Evolutionary conservation across 2,888 invertebrate genomes (phyloP).

Genomic region (Monoplex corrugatus): DNA sequence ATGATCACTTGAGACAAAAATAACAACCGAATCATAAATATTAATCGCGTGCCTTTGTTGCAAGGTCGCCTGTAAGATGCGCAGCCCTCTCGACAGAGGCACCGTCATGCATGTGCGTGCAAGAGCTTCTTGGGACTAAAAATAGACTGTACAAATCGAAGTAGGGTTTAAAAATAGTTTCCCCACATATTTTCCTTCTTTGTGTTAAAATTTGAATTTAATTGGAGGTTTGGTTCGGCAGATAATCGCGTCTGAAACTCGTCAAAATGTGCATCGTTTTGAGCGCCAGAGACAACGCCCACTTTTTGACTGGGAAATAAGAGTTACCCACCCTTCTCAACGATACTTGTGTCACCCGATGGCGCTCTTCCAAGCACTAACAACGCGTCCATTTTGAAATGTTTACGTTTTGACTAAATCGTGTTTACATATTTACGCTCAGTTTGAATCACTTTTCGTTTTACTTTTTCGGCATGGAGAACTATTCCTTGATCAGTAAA

Average conservation of each 20-base stretch:
- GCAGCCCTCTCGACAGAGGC: neutral
- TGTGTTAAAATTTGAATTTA: conserved; percentile 48
- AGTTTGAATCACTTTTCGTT: neutral
- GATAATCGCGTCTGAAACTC: conserved; percentile 34
- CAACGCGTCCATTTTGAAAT: conserved; percentile 68
- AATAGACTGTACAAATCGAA: neutral
- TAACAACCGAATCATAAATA: conserved; percentile 73
- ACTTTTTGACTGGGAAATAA: conserved; percentile 58
- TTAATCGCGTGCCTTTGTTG: conserved; percentile 68
- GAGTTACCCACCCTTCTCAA: conserved; percentile 73
- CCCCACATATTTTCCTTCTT: conserved; percentile 30
- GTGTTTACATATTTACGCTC: neutral
- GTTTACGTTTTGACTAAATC: conserved; percentile 18
- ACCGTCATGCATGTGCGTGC: neutral
- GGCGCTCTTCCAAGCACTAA: conserved; percentile 70
- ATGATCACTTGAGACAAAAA: conserved; percentile 63
- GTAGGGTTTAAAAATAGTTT: conserved; percentile 4
- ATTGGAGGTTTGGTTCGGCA: conserved; percentile 51
- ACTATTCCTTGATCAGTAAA: neutral
- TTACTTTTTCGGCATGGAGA: neutral
- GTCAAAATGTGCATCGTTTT: conserved; percentile 48
- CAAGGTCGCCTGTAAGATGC: neutral
- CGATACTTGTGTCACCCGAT: conserved; percentile 73
- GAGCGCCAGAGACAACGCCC: conserved; percentile 56
- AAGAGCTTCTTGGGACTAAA: neutral